These are phyloP conservation scores for Girardia tigrina DNA, from an alignment of 2,888 invertebrate genomes.

Conservation along the genomic window DNA sequence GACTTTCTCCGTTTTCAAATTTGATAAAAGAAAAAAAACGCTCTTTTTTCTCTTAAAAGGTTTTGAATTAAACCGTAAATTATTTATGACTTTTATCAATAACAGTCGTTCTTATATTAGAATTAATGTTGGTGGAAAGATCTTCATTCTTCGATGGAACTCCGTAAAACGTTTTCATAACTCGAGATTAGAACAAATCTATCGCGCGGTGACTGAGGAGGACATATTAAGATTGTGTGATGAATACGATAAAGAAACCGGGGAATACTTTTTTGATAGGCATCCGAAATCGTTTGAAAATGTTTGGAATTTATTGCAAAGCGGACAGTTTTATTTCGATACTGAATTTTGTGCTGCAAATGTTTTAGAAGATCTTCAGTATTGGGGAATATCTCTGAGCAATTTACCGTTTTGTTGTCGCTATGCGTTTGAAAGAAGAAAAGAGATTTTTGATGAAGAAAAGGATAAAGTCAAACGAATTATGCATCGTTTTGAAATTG, in stretches of 20 bases:
- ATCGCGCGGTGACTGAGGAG: not conserved
- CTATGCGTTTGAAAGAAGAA: not conserved
- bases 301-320: conserved; percentile 8
- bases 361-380: not conserved
- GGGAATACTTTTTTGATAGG: not conserved
- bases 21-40: not conserved
- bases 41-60: no score
- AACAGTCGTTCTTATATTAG: not conserved
- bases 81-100: not conserved
- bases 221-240: not conserved
- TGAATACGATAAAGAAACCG: not conserved
- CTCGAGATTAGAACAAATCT: not conserved
- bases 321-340: conserved; percentile 10
- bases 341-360: not conserved
- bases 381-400: not conserved
- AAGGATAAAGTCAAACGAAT: not conserved
- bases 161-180: not conserved
- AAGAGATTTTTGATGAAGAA: conserved; percentile 8
- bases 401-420: not conserved
- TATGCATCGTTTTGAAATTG: not conserved
- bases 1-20: not conserved
- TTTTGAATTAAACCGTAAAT: not conserved
- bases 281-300: conserved; percentile 17
- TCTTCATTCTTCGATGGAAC: not conserved
- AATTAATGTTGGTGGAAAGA: conserved; percentile 6